Base-by-base conservation (phyloP, 2,113 vertebrate genomes). In the Trematomus loennbergii region DNA sequence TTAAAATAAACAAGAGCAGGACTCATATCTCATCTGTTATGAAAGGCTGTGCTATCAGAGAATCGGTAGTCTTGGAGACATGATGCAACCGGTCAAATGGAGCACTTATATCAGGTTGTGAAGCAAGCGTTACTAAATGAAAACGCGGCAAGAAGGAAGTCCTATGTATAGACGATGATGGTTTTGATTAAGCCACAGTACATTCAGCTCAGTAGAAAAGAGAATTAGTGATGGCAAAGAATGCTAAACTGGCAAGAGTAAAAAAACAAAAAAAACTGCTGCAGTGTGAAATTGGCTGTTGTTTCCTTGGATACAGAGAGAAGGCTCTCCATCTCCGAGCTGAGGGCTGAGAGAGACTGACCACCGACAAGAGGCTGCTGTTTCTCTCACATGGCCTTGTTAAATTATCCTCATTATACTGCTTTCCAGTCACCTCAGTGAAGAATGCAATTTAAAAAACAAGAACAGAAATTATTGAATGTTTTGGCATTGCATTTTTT, bases 241-340 rank as follows among this genome's bases (percentile, higher is more conserved):
- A 52, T 7, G 66, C 65, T n/a, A 25, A 25, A 3, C 53, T 77
- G 55, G 29, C 43, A 20, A 64, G 3, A 68, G 55, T 3, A 9
- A 57, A 40, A 54, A 53, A 45, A 16, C 4, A 45, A 46, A 53
- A 54, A 20, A n/a, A 57, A 36, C 55, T 69, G 80, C 74, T 72
- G 72, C 78, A 65, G 81, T 52, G 68, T 79, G 75, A 80, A 76
- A 73, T 48, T 5, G 3, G 72, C 40, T 7, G 69, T 64, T 10
- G 92, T 93, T 92, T 87, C 92, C 92, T 69, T 92, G 93, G 92
- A 68, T 92, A 94, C 92, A 13, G 82, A 61, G 73, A 72, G 72
- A 20, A 72, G 79, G 57, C 71, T 68, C 64, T 82, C 67, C 40
- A 60, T 87, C 62, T 65, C 69, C 1, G 50, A 25, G 76, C 36